A percentile compares a stretch with the other conserved stretches of the same genome.
Evolutionary conservation across 2,113 vertebrate species (phyloP).

Genomic region (Brachyistius frenatus): DNA sequence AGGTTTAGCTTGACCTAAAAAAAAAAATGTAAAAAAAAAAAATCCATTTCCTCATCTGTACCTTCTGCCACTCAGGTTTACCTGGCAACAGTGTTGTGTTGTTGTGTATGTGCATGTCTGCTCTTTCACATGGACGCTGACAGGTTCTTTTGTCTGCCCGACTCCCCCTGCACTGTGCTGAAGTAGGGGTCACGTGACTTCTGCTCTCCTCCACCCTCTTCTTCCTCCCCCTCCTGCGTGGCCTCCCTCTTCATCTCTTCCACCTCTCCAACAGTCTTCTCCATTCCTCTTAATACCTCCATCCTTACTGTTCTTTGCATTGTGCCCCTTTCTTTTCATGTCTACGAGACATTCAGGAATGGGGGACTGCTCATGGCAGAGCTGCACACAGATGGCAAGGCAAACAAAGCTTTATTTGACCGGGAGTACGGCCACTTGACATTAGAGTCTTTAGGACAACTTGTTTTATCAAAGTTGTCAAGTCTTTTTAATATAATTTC

Average conservation of each 20-base stretch:
- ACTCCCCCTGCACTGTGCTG: slow-evolving; percentile 48
- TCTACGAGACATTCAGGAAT: slow-evolving; percentile 13
- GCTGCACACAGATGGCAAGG: slow-evolving; percentile 30
- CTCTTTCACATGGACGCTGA: slow-evolving; percentile 22
- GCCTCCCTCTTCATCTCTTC: slow-evolving; percentile 56
- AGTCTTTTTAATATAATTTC: slow-evolving; percentile 37
- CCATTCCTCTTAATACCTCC: slow-evolving; percentile 49
- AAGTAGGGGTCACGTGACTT: slow-evolving; percentile 51
- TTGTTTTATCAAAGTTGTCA: slow-evolving; percentile 45
- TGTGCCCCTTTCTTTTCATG: slow-evolving; percentile 13
- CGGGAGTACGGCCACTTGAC: slow-evolving; percentile 21
- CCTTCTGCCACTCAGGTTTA: slow-evolving; percentile 60
- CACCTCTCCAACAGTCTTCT: slow-evolving; percentile 42
- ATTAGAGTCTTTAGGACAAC: slow-evolving; percentile 10
- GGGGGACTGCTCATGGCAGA: not conserved
- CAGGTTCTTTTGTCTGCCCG: slow-evolving; percentile 63
- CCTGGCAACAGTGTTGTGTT: slow-evolving; percentile 35
- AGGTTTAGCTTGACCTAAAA: slow-evolving; percentile 59
- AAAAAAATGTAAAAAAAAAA: slow-evolving; percentile 42
- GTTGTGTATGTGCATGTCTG: slow-evolving; percentile 13
- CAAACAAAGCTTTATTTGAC: slow-evolving; percentile 52
- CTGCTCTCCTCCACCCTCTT: slow-evolving; percentile 4
- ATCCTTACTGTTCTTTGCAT: slow-evolving; percentile 26
- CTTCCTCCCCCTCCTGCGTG: slow-evolving; percentile 9
- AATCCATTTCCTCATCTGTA: slow-evolving; percentile 48